Conservation (phyloP, 2,888 invertebrate genomes). For the Dryococelus australis region DNA sequence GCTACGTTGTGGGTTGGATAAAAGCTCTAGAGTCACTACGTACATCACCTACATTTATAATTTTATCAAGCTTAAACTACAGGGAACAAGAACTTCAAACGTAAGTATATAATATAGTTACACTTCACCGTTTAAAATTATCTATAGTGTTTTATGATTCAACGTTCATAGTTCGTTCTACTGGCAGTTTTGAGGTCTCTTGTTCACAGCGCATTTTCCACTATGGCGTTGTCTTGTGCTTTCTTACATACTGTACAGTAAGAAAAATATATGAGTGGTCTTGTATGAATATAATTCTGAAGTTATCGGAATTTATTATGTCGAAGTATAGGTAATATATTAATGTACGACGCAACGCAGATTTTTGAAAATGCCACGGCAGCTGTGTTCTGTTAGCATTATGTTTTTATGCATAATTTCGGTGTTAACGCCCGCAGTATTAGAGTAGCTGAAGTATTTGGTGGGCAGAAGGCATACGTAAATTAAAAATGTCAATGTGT, state of each 20-base stretch:
- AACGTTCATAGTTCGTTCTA: not conserved
- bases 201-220: not conserved
- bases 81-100: not conserved
- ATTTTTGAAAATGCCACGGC: too few relatives aligned
- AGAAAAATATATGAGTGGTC: too few relatives aligned
- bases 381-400: too few relatives aligned
- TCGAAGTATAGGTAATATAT: too few relatives aligned
- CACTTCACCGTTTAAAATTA: not conserved
- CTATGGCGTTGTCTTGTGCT: not conserved
- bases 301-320: too few relatives aligned
- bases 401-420: too few relatives aligned
- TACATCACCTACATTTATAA: conserved; percentile 16
- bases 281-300: too few relatives aligned
- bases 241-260: not conserved
- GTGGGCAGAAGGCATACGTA: too few relatives aligned
- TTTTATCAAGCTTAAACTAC: conserved; percentile 19
- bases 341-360: too few relatives aligned
- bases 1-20: conserved; percentile 13
- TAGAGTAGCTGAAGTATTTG: too few relatives aligned
- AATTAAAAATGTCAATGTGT: too few relatives aligned
- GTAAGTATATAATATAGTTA: not conserved
- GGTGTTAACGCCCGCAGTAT: too few relatives aligned
- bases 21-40: not conserved
- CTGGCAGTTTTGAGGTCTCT: not conserved
- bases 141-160: not conserved